Percentiles rank a stretch among this genome's conserved stretches.
Conservation (phyloP, 2,888 invertebrate genomes). For the Abrostola triplasia region DNA sequence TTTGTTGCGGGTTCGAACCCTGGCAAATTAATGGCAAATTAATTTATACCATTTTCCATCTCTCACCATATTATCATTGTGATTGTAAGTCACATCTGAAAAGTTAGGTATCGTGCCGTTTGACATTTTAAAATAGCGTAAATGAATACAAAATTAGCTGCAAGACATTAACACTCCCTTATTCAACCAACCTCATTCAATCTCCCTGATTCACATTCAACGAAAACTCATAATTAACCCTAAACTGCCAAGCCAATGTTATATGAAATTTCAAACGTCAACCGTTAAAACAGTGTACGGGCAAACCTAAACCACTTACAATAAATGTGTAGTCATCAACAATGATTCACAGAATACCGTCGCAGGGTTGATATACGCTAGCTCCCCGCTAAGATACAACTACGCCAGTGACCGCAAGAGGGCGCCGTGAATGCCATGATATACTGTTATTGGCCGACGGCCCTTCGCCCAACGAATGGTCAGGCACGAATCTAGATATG, state of each 20-base stretch:
- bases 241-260: conserved; percentile 3
- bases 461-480: conserved; percentile 65
- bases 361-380: conserved; percentile 53
- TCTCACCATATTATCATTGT: too few species aligned
- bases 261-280: conserved; percentile 32
- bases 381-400: conserved; percentile 54
- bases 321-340: conserved; percentile 66
- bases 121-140: too few species aligned
- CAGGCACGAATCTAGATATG: conserved; percentile 61
- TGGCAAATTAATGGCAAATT: too few species aligned
- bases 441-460: conserved; percentile 66
- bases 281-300: conserved; percentile 31
- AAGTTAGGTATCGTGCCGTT: too few species aligned
- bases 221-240: neutral
- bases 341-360: conserved; percentile 62
- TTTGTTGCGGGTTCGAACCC: too few species aligned
- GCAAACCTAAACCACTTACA: conserved; percentile 46
- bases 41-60: too few species aligned
- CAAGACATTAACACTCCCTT: too few species aligned
- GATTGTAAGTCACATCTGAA: too few species aligned
- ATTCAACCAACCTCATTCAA: neutral
- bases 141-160: too few species aligned
- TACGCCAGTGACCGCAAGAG: conserved; percentile 62
- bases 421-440: conserved; percentile 60
- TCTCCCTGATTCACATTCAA: neutral